Conservation (phyloP, 2,888 invertebrate species). For the Lymantria dispar region DNA sequence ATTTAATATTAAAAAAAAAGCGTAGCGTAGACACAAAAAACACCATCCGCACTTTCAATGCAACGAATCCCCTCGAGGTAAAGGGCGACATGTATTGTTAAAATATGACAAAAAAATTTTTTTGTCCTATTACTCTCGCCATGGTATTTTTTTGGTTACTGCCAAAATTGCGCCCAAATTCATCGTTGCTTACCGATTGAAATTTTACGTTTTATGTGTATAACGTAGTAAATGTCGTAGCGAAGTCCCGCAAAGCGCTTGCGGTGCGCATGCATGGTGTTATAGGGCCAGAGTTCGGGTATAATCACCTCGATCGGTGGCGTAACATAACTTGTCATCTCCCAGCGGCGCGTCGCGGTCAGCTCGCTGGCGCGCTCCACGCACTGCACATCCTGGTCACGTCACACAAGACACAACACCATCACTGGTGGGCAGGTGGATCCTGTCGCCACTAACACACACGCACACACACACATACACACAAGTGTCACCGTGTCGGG, state of each 20-base stretch:
- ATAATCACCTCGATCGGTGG: conserved; percentile 81
- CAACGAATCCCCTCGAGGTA: conserved; percentile 49
- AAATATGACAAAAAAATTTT: conserved; percentile 45
- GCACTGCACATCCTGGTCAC: conserved; percentile 68
- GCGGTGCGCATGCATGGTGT: conserved; percentile 65
- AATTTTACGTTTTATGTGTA: conserved; percentile 26
- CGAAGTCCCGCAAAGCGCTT: conserved; percentile 46
- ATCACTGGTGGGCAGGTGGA: conserved; percentile 41
- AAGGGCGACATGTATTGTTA: conserved; percentile 68
- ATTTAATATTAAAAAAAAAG: conserved; percentile 28
- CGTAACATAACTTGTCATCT: conserved; percentile 78
- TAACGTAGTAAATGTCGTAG: conserved; percentile 25
- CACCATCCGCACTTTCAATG: conserved; percentile 42
- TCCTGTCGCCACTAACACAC: conserved; percentile 53
- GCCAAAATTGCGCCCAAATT: conserved; percentile 57
- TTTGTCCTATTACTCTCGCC: conserved; percentile 37
- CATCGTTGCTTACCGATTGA: conserved; percentile 60
- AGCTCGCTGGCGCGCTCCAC: conserved; percentile 60
- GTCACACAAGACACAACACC: conserved; percentile 55
- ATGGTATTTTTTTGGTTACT: conserved; percentile 43
- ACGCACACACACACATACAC: too few relatives aligned
- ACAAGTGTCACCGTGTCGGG: conserved; percentile 37
- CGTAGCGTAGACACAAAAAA: conserved; percentile 26
- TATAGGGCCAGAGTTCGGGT: conserved; percentile 65
- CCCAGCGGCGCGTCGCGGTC: conserved; percentile 63